These are phyloP conservation scores for Xiphias gladius DNA, from an alignment of 2,113 vertebrate species.

Conservation along the genomic window DNA sequence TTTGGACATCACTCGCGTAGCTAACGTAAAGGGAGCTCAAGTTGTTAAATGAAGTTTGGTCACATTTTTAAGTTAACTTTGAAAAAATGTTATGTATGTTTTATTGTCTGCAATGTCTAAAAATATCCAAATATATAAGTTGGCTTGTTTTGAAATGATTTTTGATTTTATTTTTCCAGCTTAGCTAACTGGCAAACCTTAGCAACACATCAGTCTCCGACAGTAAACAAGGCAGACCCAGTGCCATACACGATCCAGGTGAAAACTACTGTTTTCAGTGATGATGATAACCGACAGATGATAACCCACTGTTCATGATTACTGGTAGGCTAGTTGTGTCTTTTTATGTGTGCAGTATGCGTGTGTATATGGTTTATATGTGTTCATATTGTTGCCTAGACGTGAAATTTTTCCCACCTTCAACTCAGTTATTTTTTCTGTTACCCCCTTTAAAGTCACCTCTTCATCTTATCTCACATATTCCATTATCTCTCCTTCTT, in stretches of 20 bases:
- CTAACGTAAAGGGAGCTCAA: too few relatives aligned
- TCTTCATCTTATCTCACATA: not conserved
- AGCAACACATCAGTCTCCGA: not conserved
- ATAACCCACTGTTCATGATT: not conserved
- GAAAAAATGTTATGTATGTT: not conserved
- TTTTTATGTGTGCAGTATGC: not conserved
- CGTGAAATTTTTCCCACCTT: not conserved
- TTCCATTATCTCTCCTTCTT: not conserved
- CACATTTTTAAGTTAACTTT: not conserved
- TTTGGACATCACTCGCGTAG: too few relatives aligned
- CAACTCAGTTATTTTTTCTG: not conserved
- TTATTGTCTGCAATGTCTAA: not conserved
- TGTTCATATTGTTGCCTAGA: not conserved
- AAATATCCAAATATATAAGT: not conserved
- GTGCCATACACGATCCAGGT: not conserved
- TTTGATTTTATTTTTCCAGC: not conserved
- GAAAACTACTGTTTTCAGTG: slow-evolving; percentile 12
- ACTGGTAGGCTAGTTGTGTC: not conserved
- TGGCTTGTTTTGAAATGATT: not conserved
- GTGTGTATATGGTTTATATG: not conserved
- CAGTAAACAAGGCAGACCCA: slow-evolving; percentile 6
- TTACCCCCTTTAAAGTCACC: not conserved
- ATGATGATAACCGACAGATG: slow-evolving; percentile 5
- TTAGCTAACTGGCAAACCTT: not conserved
- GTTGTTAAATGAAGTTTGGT: too few relatives aligned